phyloP scores from a whole-genome alignment of 2,113 vertebrate species.

The Abramis brama region DNA sequence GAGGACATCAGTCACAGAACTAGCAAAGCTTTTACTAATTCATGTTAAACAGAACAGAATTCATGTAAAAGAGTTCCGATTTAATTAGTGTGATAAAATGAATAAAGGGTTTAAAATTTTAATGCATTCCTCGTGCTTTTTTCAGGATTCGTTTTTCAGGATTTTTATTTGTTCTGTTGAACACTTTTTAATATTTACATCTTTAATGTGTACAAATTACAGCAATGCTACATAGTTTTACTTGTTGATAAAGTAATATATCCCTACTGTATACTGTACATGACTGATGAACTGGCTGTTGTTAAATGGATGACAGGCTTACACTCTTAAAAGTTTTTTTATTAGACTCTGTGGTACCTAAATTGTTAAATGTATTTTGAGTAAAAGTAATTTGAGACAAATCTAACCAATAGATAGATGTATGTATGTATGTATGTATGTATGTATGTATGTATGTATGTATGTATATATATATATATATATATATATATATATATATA shows the following conservation, averaged over 20 bases:
- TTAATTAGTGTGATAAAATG: constrained; percentile 25
- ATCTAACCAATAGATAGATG: no score
- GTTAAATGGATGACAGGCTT: background rate
- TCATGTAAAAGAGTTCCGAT: constrained; percentile 6
- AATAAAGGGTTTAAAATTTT: constrained; percentile 35
- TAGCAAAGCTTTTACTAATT: constrained; percentile 14
- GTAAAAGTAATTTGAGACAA: no score
- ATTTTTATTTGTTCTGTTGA: background rate
- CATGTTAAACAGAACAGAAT: background rate
- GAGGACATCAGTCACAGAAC: background rate
- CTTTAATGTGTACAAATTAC: background rate
- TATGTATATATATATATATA: no score
- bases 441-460: no score
- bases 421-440: no score
- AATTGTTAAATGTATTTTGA: no score
- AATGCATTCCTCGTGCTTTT: background rate
- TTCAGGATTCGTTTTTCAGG: background rate
- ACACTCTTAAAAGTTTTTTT: background rate
- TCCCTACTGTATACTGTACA: background rate
- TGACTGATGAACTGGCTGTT: background rate
- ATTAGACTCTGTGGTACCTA: no score
- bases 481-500: no score
- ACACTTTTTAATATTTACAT: background rate
- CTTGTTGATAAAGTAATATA: background rate
- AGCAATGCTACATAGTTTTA: background rate